phyloP scores from a whole-genome alignment of 1,140 invertebrate species.

The Drosophila virilis region DNA sequence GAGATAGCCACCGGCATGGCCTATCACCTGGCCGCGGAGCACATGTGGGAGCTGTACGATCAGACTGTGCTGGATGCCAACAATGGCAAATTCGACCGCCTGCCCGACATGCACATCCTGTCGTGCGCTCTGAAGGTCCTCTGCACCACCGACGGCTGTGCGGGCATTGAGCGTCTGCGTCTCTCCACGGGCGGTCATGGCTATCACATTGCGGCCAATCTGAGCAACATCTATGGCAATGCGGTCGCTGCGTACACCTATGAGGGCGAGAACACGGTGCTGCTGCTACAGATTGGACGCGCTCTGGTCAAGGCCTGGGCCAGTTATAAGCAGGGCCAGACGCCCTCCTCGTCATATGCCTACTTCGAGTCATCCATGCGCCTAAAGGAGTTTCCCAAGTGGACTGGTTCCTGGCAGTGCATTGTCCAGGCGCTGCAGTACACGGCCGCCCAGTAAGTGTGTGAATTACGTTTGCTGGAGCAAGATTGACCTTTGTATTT shows the following conservation, averaged over 20 bases:
- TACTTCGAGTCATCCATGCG: constrained; percentile 86
- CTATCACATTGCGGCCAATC: constrained; percentile 93
- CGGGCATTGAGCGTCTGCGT: constrained; percentile 91
- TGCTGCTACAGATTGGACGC: constrained; percentile 94
- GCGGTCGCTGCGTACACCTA: constrained; percentile 96
- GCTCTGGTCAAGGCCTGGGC: constrained; percentile 91
- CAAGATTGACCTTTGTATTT: constrained; percentile 38
- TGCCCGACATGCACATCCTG: constrained; percentile 95
- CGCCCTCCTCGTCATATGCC: constrained; percentile 87
- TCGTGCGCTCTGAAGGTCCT: constrained; percentile 96
- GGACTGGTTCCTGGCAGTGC: constrained; percentile 87
- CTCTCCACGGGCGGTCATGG: constrained; percentile 97
- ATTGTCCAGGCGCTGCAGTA: constrained; percentile 88
- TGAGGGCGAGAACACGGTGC: constrained; percentile 98
- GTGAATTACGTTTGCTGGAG: too few relatives aligned
- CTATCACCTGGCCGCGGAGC: constrained; percentile 89
- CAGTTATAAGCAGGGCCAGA: constrained; percentile 85
- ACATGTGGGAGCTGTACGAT: constrained; percentile 93
- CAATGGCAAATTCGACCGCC: constrained; percentile 89
- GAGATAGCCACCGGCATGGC: constrained; percentile 92
- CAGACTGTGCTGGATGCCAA: constrained; percentile 91
- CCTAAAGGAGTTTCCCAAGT: constrained; percentile 85
- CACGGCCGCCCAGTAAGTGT: constrained; percentile 89
- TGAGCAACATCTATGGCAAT: constrained; percentile 92
- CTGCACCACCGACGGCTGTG: constrained; percentile 89